Conservation (phyloP, 2,888 invertebrate species). For the Ischnura elegans region DNA sequence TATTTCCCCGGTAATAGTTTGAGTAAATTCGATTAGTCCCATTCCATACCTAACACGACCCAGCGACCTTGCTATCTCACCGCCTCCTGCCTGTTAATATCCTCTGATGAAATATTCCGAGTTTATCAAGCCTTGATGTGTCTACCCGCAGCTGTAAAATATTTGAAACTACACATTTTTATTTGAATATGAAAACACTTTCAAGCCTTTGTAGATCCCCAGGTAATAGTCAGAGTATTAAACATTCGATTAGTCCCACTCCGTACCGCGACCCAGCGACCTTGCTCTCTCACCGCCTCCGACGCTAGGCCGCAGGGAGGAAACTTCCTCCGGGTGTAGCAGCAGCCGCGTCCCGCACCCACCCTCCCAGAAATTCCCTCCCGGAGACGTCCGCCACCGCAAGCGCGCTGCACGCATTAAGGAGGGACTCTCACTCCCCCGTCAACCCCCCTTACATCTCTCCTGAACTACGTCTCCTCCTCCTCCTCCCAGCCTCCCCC, state of each 20-base stretch:
- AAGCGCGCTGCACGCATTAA: constrained; percentile 4
- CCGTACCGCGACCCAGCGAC: not conserved
- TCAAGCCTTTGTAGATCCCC: too few species aligned
- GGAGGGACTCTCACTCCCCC: not conserved
- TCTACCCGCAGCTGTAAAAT: too few species aligned
- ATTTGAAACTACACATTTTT: too few species aligned
- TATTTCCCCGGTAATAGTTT: too few species aligned
- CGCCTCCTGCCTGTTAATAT: too few species aligned
- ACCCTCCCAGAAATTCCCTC: not conserved
- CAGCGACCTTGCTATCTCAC: too few species aligned
- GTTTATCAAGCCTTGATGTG: too few species aligned
- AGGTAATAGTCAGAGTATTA: not conserved
- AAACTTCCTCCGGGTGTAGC: not conserved
- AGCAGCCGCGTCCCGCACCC: not conserved
- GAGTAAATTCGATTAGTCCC: too few species aligned
- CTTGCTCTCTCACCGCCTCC: not conserved
- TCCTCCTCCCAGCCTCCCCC: not conserved
- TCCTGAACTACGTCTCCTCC: not conserved
- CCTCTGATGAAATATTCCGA: too few species aligned
- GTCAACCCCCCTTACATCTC: not conserved
- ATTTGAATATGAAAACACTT: too few species aligned
- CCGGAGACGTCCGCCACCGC: not conserved
- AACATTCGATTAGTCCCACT: not conserved
- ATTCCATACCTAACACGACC: too few species aligned
- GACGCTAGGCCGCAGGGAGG: not conserved